Base-by-base conservation (phyloP, 2,113 vertebrate species). In the Gallinago media region DNA sequence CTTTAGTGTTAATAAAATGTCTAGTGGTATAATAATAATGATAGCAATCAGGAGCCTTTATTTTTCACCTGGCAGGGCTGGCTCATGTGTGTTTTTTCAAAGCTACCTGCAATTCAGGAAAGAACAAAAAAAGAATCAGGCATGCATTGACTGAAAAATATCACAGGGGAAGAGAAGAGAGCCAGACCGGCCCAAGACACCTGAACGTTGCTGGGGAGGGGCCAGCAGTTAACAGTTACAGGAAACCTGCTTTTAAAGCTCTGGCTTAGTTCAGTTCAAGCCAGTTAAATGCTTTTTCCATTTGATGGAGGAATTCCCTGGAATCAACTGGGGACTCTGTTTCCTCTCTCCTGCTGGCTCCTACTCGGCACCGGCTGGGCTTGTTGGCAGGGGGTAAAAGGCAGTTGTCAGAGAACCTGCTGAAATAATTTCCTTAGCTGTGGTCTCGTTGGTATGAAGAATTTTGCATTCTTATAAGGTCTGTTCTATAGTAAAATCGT, bases 11-110 rank as follows among this genome's bases (percentile, higher is more conserved):
- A 95, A 97, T 95, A 96, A 95, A 97, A 96, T 82, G 91, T 91
- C 96, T 93, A 72, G 83, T 87, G 92, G 75, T 89, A 95, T 89
- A 94, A 95, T 94, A 92, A 91, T 94, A 95, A 95, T 62, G 92
- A 82, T 68, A 96, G 96, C 96, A 94, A 96, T 96, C 95, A 96
- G 83, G 96, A 97, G 92, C 84, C 94, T 97, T 96, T 96, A 96
- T 95, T 95, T 92, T 96, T 94, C 91, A 96, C 92, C 91, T 95
- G 94, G 86, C 86, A 94, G 95, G 92, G 79, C 86, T 94, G 86
- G 94, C 72, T 97, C 96, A 77, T 85, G 92, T 6, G 14, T 95
- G 84, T 83, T 94, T 96, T 94, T 96, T 96, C 91, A 96, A 96
- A 97, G 94, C 86, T 85, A 96, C 94, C 95, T 96, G 96, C 95